A percentile compares a stretch with the other conserved stretches of the same genome.
These are phyloP conservation scores for Lycophotia porphyrea DNA, from an alignment of 2,888 invertebrate genomes.

Conservation along the genomic window DNA sequence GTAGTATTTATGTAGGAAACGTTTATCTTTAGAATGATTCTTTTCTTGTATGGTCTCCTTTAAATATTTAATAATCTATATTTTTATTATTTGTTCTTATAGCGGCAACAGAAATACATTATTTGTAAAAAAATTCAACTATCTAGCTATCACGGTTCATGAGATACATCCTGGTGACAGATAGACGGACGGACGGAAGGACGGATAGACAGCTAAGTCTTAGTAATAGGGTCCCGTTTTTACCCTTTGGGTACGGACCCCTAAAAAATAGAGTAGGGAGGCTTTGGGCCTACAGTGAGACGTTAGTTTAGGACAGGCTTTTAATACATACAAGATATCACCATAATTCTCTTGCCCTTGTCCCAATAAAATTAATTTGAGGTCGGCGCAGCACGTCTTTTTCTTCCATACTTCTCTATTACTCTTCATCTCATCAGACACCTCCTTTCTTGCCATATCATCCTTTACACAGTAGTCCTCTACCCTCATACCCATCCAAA, in stretches of 20 bases:
- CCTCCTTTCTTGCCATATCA: background rate
- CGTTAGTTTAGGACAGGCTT: background rate
- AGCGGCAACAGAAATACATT: too few species aligned
- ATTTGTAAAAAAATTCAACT: too few species aligned
- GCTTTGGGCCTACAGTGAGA: background rate
- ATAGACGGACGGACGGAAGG: too few species aligned
- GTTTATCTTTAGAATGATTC: background rate
- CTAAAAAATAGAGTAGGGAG: too few species aligned
- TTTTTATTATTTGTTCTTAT: too few species aligned
- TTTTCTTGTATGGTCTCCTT: too few species aligned
- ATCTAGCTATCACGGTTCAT: too few species aligned
- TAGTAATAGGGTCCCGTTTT: too few species aligned
- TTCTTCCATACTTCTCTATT: background rate
- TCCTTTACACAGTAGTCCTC: background rate
- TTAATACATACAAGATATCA: background rate
- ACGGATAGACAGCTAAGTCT: too few species aligned
- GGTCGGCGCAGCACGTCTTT: background rate
- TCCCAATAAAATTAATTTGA: background rate
- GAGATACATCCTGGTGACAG: too few species aligned
- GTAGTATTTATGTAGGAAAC: background rate
- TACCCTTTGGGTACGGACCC: too few species aligned
- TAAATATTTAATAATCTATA: too few species aligned
- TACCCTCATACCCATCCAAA: background rate
- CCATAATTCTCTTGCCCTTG: background rate
- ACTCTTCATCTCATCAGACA: background rate